Evolutionary conservation across 64 coral and sea anemone species (phyloP).

Genomic region (Montipora efflorescens): DNA sequence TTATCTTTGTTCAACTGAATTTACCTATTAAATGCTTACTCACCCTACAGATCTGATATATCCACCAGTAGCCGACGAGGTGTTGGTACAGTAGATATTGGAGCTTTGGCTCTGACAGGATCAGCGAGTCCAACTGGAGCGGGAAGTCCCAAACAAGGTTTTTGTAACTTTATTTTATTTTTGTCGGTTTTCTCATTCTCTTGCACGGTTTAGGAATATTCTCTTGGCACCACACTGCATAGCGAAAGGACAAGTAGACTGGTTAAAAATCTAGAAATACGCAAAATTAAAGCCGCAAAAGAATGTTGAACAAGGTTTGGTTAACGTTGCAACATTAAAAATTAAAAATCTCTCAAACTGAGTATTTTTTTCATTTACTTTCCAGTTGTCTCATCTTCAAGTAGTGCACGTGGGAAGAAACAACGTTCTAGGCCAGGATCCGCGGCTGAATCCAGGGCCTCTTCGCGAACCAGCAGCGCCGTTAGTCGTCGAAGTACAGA

Average conservation of each 20-base stretch:
- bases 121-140: conserved; percentile 73
- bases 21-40: not conserved
- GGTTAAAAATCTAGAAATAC: too few relatives aligned
- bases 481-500: conserved; percentile 76
- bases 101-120: conserved; percentile 74
- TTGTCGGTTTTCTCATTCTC: not conserved
- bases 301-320: too few relatives aligned
- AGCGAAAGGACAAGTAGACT: too few relatives aligned
- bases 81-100: conserved; percentile 79
- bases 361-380: too few relatives aligned
- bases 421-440: conserved; percentile 67
- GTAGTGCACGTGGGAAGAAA: conserved; percentile 71
- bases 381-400: conserved; percentile 65
- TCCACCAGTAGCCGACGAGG: conserved; percentile 86
- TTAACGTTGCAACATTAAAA: too few relatives aligned
- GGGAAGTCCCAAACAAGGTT: conserved; percentile 80
- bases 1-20: not conserved
- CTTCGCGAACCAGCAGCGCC: conserved; percentile 80
- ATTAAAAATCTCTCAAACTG: too few relatives aligned
- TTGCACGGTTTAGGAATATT: not conserved
- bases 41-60: conserved; percentile 53
- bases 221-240: too few relatives aligned
- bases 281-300: too few relatives aligned
- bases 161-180: not conserved
- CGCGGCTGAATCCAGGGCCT: conserved; percentile 70